Evolutionary conservation across 2,797 vertebrate genomes (phyloP).

Genomic region (Gadopsis bispinosus): DNA sequence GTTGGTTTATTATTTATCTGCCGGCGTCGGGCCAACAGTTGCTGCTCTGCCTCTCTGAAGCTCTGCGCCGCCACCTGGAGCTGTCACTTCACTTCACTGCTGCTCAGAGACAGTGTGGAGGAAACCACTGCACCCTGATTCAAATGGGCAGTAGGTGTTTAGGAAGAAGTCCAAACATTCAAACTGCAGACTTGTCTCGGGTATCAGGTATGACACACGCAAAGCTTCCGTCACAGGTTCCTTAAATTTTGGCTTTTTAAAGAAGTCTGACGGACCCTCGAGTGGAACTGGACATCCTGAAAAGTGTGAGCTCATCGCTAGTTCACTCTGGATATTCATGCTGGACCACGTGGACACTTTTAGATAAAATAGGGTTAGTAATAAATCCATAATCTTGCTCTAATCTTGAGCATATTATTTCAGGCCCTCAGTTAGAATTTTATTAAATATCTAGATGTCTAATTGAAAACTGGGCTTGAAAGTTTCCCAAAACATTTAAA

Average conservation of each 20-base stretch:
- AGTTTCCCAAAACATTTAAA: too few species aligned
- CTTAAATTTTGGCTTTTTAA: not conserved
- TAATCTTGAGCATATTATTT: not conserved
- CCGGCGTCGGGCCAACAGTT: constrained; percentile 85
- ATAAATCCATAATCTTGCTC: not conserved
- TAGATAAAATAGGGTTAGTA: not conserved
- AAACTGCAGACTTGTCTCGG: not conserved
- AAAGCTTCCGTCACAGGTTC: too few species aligned
- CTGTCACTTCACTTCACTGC: constrained; percentile 78
- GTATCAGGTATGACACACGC: not conserved
- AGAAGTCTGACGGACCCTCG: not conserved
- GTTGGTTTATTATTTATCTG: constrained; percentile 83
- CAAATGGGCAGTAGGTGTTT: not conserved
- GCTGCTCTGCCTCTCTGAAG: constrained; percentile 67
- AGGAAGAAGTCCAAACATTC: not conserved
- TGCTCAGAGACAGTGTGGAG: constrained; percentile 26
- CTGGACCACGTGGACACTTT: not conserved
- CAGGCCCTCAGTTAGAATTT: not conserved
- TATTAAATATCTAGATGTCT: not conserved
- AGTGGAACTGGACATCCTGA: not conserved
- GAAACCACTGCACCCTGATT: not conserved
- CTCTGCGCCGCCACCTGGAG: constrained; percentile 73
- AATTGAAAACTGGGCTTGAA: too few species aligned
- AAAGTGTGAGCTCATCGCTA: not conserved
- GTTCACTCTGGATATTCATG: not conserved